Evolutionary conservation across 2,797 vertebrate genomes (phyloP).

Genomic region (Fringilla coelebs): DNA sequence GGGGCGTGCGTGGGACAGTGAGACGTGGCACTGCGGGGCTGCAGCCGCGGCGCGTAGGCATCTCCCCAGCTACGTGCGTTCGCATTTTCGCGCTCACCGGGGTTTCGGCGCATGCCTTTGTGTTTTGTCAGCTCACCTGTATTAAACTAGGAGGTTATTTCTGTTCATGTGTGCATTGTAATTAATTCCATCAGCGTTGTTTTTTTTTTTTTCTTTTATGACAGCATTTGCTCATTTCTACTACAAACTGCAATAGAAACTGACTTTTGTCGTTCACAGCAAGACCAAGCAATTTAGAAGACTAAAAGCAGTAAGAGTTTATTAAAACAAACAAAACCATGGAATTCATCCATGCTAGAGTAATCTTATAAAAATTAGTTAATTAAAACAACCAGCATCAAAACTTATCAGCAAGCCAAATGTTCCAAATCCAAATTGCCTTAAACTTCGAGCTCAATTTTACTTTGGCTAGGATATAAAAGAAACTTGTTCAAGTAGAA

Average conservation of each 20-base stretch:
- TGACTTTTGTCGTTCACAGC: not conserved
- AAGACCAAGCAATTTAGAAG: not conserved
- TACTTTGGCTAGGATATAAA: not conserved
- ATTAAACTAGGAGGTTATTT: not conserved
- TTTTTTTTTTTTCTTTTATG: not conserved
- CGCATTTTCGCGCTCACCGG: not conserved
- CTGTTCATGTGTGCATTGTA: not conserved
- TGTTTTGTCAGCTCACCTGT: not conserved
- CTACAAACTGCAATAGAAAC: not conserved
- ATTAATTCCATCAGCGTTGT: not conserved
- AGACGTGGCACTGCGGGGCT: conserved; percentile 58
- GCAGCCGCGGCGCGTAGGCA: not conserved
- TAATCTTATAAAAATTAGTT: not conserved
- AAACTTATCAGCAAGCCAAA: not conserved
- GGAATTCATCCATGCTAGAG: not conserved
- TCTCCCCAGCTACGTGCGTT: conserved; percentile 55
- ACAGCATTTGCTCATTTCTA: not conserved
- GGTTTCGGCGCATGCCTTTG: not conserved
- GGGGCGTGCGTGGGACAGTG: not conserved
- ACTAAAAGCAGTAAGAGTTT: not conserved
- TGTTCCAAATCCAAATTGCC: not conserved
- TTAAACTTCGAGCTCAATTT: not conserved
- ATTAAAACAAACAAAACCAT: not conserved
- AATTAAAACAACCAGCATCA: not conserved
- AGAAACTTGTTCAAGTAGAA: not conserved